Evolutionary conservation across 2,888 invertebrate genomes (phyloP), one percentile per base, ranked within the genome.

Genomic region (Rugalucina vietnamica): DNA sequence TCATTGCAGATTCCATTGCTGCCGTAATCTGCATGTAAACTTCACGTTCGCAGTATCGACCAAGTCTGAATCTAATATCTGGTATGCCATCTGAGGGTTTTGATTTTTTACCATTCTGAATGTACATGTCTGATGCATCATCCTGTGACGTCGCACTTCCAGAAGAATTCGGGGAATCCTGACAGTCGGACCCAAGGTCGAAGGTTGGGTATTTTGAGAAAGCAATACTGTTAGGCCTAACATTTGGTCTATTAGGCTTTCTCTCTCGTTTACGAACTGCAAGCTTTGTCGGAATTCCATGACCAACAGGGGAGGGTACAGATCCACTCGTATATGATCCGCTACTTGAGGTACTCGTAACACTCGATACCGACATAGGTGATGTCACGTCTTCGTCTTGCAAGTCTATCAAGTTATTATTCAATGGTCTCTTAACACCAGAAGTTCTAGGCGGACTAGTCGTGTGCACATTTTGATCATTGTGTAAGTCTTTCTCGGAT

Each of bases 181-280:
- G 89, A 84, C 89, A 88, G 69, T 91, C 92, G 3, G 92, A 87
- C 3, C 91, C 91, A 29, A 93, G 84, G 86, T 94, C 94, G 88
- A 92, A 93, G 27, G 91, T 91, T 32, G 93, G 94, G 77, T 93
- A 93, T 73, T 92, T 91, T 18, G 94, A 94, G 87, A 94, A 94
- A 32, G 94, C 94, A 88, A 94, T 94, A 90, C 94, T 94, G 89
- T 93, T 93, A 27, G 94, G 94, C 77, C 94, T 85, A 60, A 92
- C 93, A 71, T 92, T 81, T 14, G 92, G 90, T 57, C 93, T 88
- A 82, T 93, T 93, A 57, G 92, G 91, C 75, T 91, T 91, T 72
- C 90, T 90, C 77, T 93, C 94, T 49, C 91, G 90, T 71, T 93
- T 93, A 69, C 94, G 85, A 50, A 93, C 84, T 27, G 90, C 91